A percentile compares a stretch with the other conserved stretches of the same genome.
Evolutionary conservation across 1,140 invertebrate genomes (phyloP).

Genomic region (Coelopa frigida): DNA sequence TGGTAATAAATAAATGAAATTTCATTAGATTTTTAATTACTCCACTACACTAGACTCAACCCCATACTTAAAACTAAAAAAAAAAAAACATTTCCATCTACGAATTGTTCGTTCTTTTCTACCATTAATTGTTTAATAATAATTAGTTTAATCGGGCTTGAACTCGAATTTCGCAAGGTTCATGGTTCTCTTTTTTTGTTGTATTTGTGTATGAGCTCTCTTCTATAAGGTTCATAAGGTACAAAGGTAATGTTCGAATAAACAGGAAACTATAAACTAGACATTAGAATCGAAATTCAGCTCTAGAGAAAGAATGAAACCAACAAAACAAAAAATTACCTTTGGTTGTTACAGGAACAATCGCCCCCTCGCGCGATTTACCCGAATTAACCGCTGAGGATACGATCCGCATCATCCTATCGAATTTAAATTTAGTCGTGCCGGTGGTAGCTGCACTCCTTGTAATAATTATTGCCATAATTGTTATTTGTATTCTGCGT

Average conservation of each 20-base stretch:
- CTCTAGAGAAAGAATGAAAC: not conserved
- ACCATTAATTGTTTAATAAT: constrained; percentile 2
- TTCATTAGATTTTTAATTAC: not conserved
- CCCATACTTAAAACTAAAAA: not conserved
- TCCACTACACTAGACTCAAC: not conserved
- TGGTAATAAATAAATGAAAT: not conserved
- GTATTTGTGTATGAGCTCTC: constrained; percentile 12
- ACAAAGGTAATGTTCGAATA: constrained; percentile 17
- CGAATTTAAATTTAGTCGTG: constrained; percentile 87
- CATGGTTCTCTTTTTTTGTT: constrained; percentile 2
- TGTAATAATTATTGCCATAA: constrained; percentile 84
- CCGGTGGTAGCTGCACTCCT: constrained; percentile 86
- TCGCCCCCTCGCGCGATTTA: constrained; percentile 81
- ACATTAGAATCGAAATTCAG: not conserved
- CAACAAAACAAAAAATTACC: constrained; percentile 8
- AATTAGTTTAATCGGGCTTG: not conserved
- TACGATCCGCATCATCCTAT: constrained; percentile 72
- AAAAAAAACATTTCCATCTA: constrained; percentile 8
- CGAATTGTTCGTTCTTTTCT: not conserved
- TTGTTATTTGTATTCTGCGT: constrained; percentile 81
- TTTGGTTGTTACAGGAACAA: constrained; percentile 74
- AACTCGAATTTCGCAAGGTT: not conserved
- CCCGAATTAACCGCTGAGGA: constrained; percentile 69
- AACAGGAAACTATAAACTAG: constrained; percentile 6
- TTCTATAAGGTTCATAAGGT: too few relatives aligned